phyloP scores from a whole-genome alignment of 2,888 invertebrate genomes.

The Meandrusa payeni region DNA sequence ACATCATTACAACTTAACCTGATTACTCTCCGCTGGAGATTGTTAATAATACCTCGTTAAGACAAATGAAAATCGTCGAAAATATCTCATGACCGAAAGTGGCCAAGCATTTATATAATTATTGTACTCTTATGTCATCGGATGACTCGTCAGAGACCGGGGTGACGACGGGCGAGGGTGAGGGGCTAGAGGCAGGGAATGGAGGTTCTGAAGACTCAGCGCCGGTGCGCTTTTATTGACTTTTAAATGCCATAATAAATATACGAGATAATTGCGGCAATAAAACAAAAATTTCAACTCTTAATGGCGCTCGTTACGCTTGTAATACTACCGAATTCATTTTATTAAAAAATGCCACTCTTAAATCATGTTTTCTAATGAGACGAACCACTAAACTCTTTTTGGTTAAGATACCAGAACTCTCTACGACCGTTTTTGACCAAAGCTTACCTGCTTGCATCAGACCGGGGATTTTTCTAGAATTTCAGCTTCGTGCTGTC shows the following conservation, averaged over 20 bases:
- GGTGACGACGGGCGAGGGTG: background rate
- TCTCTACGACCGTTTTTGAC: too few species aligned
- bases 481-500: too few species aligned
- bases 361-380: too few species aligned
- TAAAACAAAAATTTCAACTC: constrained; percentile 8
- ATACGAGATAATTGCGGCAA: constrained; percentile 4
- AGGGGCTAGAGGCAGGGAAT: background rate
- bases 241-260: constrained; percentile 17
- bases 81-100: constrained; percentile 14
- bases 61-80: constrained; percentile 13
- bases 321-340: background rate
- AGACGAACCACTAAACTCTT: too few species aligned
- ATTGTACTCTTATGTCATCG: constrained; percentile 18
- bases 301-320: background rate
- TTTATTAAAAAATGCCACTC: too few species aligned
- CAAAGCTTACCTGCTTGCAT: too few species aligned
- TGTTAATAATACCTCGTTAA: constrained; percentile 15
- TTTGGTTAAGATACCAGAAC: too few species aligned
- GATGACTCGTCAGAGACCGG: constrained; percentile 14
- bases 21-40: background rate
- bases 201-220: background rate
- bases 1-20: background rate
- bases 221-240: constrained; percentile 13
- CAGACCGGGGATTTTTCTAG: too few species aligned
- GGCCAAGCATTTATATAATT: constrained; percentile 19